Conservation (phyloP, 2,113 vertebrate species). For the Psittacara wagleri region DNA sequence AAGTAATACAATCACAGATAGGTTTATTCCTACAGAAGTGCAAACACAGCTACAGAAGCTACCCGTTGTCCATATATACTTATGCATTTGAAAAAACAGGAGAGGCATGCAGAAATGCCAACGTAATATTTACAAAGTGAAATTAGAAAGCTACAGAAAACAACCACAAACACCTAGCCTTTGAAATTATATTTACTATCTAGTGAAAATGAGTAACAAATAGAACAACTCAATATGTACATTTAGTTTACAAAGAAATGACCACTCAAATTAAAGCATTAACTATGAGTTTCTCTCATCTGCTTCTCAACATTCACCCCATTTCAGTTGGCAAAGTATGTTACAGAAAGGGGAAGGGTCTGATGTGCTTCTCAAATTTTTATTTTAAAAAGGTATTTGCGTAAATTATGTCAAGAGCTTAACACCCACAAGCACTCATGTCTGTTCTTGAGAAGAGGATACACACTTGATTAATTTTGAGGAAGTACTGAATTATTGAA, state of each 20-base stretch:
- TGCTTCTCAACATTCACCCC: neutral
- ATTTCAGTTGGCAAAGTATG: neutral
- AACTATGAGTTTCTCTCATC: neutral
- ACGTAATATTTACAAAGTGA: neutral
- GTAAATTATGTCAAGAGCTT: slow-evolving; percentile 40
- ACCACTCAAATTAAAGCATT: neutral
- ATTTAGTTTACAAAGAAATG: neutral
- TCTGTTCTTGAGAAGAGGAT: slow-evolving; percentile 40
- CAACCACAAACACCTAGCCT: neutral
- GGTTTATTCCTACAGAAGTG: neutral
- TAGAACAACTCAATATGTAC: neutral
- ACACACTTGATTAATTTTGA: slow-evolving; percentile 65
- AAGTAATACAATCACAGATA: neutral
- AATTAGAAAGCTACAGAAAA: neutral
- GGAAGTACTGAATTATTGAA: slow-evolving; percentile 61
- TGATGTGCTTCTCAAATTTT: slow-evolving; percentile 2
- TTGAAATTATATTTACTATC: neutral
- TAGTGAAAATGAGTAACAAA: neutral
- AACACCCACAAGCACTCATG: neutral
- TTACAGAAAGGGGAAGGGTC: neutral
- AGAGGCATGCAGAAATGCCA: neutral
- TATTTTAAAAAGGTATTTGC: slow-evolving; percentile 68
- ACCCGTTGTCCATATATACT: neutral
- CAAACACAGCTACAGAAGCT: neutral
- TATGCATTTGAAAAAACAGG: neutral